Percentiles rank a stretch among this genome's conserved stretches.
Evolutionary conservation across 1,140 invertebrate genomes (phyloP).

Genomic region (Tetramorium parvispinum): DNA sequence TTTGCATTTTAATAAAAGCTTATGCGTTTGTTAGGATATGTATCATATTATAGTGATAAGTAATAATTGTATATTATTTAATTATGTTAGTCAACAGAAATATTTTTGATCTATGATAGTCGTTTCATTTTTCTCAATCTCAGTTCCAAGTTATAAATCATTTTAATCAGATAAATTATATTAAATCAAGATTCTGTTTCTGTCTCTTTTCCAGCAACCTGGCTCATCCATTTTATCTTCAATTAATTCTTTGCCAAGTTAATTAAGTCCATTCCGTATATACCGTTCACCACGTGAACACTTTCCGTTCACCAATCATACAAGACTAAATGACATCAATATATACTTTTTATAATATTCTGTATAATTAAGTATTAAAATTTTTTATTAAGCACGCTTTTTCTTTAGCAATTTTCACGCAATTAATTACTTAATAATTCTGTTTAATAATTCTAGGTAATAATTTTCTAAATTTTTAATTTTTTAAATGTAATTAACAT

Average conservation of each 20-base stretch:
- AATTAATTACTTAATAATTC: background rate
- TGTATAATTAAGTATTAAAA: background rate
- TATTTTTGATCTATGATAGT: background rate
- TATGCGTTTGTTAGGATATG: background rate
- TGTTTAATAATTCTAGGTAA: background rate
- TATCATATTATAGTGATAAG: background rate
- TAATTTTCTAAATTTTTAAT: background rate
- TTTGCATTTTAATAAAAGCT: background rate
- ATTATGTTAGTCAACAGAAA: background rate
- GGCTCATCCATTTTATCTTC: slow-evolving; percentile 30
- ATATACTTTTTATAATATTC: slow-evolving; percentile 1
- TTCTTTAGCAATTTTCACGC: background rate
- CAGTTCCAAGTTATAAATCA: slow-evolving; percentile 6
- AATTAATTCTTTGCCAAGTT: slow-evolving; percentile 54
- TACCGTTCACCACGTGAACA: background rate
- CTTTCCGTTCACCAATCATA: slow-evolving; percentile 35
- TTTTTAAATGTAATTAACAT: background rate
- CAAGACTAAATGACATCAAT: slow-evolving; percentile 5
- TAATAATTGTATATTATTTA: background rate
- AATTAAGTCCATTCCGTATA: slow-evolving; percentile 40
- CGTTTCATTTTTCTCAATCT: background rate
- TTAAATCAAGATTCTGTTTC: slow-evolving; percentile 21
- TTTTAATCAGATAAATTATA: slow-evolving; percentile 21
- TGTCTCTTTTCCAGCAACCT: background rate
- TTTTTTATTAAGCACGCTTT: background rate